Percentiles rank a stretch among this genome's conserved stretches.
phyloP scores from a whole-genome alignment of 2,113 vertebrate genomes.

The Platanista minor region DNA sequence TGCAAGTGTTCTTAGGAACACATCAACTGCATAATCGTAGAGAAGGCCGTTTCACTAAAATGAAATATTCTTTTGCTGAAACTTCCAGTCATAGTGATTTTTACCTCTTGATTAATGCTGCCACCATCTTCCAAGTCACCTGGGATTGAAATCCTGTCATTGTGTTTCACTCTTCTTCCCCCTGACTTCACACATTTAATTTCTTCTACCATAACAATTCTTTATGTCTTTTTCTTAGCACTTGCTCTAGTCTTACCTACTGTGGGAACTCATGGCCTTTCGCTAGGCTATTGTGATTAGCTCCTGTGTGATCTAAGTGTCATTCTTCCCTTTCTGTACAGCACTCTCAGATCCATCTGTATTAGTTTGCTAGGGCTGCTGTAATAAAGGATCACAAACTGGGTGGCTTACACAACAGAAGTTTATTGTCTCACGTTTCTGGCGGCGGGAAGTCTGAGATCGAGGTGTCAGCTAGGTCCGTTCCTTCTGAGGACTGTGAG shows the following conservation, averaged over 20 bases:
- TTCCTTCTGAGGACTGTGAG: neutral
- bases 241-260: neutral
- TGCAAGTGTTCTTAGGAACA: neutral
- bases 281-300: accelerated
- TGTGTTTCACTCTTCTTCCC: neutral
- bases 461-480: too few species aligned
- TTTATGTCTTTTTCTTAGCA: neutral
- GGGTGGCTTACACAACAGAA: neutral
- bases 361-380: neutral
- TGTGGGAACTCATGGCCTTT: neutral
- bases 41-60: neutral
- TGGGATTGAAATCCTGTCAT: neutral
- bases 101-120: neutral
- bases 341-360: neutral
- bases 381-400: neutral
- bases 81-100: neutral
- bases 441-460: neutral
- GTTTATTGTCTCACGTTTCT: neutral
- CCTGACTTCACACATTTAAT: neutral
- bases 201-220: neutral
- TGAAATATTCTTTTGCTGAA: neutral
- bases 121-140: neutral
- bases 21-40: neutral
- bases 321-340: neutral
- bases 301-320: neutral